Evolutionary conservation across 1,140 invertebrate species (phyloP).

Genomic region (Pseudomyrmex pallidus): DNA sequence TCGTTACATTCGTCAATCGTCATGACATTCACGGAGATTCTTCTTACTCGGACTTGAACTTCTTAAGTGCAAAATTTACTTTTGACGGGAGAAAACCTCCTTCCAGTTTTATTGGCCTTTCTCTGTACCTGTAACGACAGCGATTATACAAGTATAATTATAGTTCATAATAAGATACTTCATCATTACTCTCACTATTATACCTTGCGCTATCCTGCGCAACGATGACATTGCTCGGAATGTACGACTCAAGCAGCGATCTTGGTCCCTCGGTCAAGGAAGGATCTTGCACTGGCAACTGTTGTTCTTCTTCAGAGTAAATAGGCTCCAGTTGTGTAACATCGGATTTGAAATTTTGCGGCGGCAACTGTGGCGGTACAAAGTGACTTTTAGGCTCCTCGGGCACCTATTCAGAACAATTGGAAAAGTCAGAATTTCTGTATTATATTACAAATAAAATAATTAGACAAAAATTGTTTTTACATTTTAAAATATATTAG

Average conservation of each 20-base stretch:
- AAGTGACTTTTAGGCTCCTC: slow-evolving; percentile 64
- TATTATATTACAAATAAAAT: background rate
- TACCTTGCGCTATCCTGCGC: slow-evolving; percentile 82
- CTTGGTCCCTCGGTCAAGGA: slow-evolving; percentile 73
- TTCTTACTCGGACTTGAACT: slow-evolving; percentile 77
- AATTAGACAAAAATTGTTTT: too few species aligned
- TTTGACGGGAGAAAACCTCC: slow-evolving; percentile 83
- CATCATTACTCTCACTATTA: background rate
- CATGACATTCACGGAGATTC: background rate
- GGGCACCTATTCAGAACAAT: slow-evolving; percentile 63
- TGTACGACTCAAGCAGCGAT: slow-evolving; percentile 81
- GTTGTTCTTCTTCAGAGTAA: slow-evolving; percentile 69
- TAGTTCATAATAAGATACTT: background rate
- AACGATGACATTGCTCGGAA: slow-evolving; percentile 81
- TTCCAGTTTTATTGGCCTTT: slow-evolving; percentile 82
- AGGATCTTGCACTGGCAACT: slow-evolving; percentile 63
- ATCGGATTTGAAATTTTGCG: slow-evolving; percentile 76
- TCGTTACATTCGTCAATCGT: slow-evolving; percentile 50
- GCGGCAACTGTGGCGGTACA: slow-evolving; percentile 73
- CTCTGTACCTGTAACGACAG: slow-evolving; percentile 78
- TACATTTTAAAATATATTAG: too few species aligned
- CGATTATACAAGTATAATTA: background rate
- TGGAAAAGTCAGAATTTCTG: background rate
- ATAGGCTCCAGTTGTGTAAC: slow-evolving; percentile 71
- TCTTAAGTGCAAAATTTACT: slow-evolving; percentile 80